A percentile compares a stretch with the other conserved stretches of the same genome.
phyloP scores from a whole-genome alignment of 2,888 invertebrate genomes.

The Drosophila antonietae region DNA sequence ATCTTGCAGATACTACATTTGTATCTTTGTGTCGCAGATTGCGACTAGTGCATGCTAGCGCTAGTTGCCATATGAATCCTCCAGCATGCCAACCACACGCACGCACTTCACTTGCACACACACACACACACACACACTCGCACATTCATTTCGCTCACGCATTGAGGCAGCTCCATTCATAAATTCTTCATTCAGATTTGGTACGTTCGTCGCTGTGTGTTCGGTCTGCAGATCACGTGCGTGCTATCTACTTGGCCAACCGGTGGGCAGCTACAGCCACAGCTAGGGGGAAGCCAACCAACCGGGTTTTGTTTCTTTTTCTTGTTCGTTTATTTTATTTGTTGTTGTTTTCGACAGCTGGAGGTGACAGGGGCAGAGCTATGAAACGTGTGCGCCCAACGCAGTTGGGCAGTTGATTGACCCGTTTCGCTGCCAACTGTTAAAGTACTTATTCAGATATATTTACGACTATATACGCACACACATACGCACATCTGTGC shows the following conservation, averaged over 20 bases:
- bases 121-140: neutral
- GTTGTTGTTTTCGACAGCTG: neutral
- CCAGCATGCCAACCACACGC: conserved; percentile 37
- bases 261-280: conserved; percentile 38
- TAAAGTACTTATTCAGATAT: conserved; percentile 32
- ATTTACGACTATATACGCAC: conserved; percentile 26
- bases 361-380: neutral
- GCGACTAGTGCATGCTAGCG: conserved; percentile 10
- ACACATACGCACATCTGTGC: neutral
- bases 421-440: conserved; percentile 57
- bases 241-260: conserved; percentile 60
- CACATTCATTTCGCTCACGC: conserved; percentile 49
- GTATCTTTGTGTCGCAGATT: conserved; percentile 39
- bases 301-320: conserved; percentile 20
- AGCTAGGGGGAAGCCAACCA: conserved; percentile 27
- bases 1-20: conserved; percentile 28
- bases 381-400: conserved; percentile 33
- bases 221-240: conserved; percentile 75
- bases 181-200: conserved; percentile 73
- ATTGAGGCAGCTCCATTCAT: conserved; percentile 61
- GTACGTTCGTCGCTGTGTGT: conserved; percentile 30
- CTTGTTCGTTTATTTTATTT: neutral
- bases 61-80: conserved; percentile 20
- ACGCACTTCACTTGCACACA: conserved; percentile 8
- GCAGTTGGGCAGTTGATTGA: conserved; percentile 53